These are phyloP conservation scores for Cephus pulcher DNA, from an alignment of 2,888 invertebrate genomes.

Conservation along the genomic window DNA sequence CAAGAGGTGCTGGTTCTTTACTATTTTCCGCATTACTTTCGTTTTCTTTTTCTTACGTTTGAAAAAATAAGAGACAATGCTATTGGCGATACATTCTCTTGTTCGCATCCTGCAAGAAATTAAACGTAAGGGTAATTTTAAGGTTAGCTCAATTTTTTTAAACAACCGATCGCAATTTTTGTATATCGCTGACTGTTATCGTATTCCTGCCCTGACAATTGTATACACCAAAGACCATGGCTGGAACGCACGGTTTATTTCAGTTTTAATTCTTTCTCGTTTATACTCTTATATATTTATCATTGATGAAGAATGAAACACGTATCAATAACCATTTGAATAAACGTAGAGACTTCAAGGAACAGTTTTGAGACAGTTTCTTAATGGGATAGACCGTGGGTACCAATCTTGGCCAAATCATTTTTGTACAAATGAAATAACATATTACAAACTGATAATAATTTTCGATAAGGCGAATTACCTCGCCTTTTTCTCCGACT, in stretches of 20 bases:
- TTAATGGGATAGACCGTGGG: constrained; percentile 12
- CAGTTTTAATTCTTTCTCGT: not conserved
- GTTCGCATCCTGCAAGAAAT: constrained; percentile 31
- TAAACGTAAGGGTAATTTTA: constrained; percentile 46
- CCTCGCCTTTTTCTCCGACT: constrained; percentile 39
- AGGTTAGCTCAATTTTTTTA: constrained; percentile 59
- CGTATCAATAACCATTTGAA: too few species aligned
- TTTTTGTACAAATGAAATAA: constrained; percentile 52
- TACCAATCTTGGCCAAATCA: constrained; percentile 41
- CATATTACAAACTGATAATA: constrained; percentile 27
- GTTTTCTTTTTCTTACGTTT: not conserved
- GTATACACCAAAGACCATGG: constrained; percentile 34
- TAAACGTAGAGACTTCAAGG: too few species aligned
- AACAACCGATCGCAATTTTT: constrained; percentile 48
- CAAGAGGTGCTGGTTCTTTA: not conserved
- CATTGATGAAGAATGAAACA: too few species aligned
- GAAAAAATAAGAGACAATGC: not conserved
- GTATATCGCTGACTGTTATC: constrained; percentile 52
- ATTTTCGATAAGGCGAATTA: constrained; percentile 38
- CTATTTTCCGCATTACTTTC: not conserved
- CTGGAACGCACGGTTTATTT: constrained; percentile 17
- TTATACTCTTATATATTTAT: too few species aligned
- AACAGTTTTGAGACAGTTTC: not conserved
- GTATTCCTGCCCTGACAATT: constrained; percentile 42
- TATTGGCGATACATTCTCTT: constrained; percentile 28